Evolutionary conservation across 2,888 invertebrate species (phyloP).

Genomic region (Uropetala carovei): DNA sequence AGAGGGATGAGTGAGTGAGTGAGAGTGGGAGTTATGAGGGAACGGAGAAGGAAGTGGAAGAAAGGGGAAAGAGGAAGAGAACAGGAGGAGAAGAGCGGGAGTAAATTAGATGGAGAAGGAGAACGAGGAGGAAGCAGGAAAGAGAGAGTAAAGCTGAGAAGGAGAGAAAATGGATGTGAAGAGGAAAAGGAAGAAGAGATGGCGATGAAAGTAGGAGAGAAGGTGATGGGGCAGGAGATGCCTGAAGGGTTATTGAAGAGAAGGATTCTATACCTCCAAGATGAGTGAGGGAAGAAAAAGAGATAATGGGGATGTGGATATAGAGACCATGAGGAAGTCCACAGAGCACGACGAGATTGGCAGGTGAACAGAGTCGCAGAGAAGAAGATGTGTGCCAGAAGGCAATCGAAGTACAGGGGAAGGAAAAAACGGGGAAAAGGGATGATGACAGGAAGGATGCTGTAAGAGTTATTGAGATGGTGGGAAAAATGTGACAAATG

Average conservation of each 20-base stretch:
- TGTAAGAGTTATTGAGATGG: background rate
- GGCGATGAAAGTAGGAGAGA: background rate
- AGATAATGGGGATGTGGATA: background rate
- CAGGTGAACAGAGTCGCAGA: too few species aligned
- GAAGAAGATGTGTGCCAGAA: background rate
- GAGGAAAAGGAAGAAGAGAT: background rate
- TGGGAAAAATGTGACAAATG: background rate
- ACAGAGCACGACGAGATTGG: background rate
- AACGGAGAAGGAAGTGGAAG: background rate
- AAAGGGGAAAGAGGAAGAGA: background rate
- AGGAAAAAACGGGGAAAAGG: background rate
- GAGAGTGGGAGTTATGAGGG: background rate
- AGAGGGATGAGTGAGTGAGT: background rate
- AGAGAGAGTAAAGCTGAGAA: background rate
- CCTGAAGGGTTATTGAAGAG: background rate
- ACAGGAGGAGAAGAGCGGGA: background rate
- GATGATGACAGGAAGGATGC: background rate
- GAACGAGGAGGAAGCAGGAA: background rate
- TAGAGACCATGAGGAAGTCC: background rate
- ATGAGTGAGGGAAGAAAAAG: background rate
- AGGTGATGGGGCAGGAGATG: background rate
- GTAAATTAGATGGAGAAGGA: background rate
- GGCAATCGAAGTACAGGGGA: background rate
- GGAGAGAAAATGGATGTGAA: background rate
- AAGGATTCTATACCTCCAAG: background rate